Percentiles rank a stretch among this genome's conserved stretches.
Conservation (phyloP, 2,888 invertebrate species). For the Caenorhabditis afra region DNA sequence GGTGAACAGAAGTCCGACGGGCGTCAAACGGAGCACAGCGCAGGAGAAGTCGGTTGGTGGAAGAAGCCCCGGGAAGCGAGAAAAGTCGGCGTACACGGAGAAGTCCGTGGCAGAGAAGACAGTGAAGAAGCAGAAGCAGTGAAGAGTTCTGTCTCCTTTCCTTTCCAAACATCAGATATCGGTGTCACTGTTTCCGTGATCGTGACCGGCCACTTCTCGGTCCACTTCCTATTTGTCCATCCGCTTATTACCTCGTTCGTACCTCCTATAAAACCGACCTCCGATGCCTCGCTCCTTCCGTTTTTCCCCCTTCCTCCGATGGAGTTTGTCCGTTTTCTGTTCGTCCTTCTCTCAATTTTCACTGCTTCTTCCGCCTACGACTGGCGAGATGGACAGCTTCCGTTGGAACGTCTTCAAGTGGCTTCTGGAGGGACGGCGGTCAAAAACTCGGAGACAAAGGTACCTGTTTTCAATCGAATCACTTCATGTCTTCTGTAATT, state of each 20-base stretch:
- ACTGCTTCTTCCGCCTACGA: constrained; percentile 12
- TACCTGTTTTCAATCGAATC: no score
- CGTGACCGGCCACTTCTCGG: neutral
- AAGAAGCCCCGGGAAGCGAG: neutral
- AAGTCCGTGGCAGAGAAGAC: neutral
- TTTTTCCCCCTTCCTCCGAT: neutral
- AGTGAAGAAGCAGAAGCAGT: neutral
- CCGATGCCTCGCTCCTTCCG: neutral
- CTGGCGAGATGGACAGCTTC: constrained; percentile 45
- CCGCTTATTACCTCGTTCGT: constrained; percentile 23
- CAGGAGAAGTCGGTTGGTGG: neutral
- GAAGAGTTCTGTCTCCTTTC: neutral
- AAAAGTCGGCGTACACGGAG: neutral
- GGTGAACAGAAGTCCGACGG: neutral
- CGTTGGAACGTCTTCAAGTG: constrained; percentile 25
- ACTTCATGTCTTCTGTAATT: no score
- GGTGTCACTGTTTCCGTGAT: neutral
- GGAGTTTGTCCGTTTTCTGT: neutral
- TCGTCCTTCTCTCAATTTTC: neutral
- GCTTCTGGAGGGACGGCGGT: neutral
- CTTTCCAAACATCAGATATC: neutral
- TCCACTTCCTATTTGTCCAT: constrained; percentile 22
- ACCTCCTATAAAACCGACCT: constrained; percentile 16
- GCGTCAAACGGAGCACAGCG: no score
- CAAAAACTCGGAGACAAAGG: constrained; percentile 34